phyloP scores from a whole-genome alignment of 2,113 vertebrate genomes.

The Alligator sinensis region DNA sequence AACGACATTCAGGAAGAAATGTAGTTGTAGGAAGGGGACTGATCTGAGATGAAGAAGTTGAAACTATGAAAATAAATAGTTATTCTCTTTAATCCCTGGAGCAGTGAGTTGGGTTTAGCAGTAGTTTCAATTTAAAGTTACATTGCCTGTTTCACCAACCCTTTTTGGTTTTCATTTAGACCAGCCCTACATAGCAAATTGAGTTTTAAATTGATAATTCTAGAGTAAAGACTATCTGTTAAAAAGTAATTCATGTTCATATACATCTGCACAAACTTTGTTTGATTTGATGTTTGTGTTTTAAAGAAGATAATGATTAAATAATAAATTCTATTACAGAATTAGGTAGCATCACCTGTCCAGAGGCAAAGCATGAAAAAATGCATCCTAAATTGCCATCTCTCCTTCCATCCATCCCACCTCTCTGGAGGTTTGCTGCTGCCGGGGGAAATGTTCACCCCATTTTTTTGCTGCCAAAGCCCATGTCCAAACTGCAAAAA shows the following conservation, averaged over 20 bases:
- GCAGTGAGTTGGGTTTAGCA: background rate
- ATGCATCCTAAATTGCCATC: too few relatives aligned
- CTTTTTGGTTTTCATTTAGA: background rate
- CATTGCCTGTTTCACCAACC: background rate
- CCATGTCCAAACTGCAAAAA: too few relatives aligned
- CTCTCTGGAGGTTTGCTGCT: too few relatives aligned
- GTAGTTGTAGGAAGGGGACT: accelerated
- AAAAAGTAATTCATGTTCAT: slow-evolving; percentile 63
- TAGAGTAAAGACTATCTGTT: background rate
- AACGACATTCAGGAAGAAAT: background rate
- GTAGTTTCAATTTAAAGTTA: slow-evolving; percentile 31
- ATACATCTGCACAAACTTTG: slow-evolving; percentile 41
- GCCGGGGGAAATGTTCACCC: too few relatives aligned
- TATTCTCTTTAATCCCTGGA: background rate
- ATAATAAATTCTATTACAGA: slow-evolving; percentile 64
- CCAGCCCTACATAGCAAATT: slow-evolving; percentile 39
- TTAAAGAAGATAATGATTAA: slow-evolving; percentile 43
- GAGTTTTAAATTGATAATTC: slow-evolving; percentile 48
- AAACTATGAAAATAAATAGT: background rate
- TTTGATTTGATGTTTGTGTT: slow-evolving; percentile 50
- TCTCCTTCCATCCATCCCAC: too few relatives aligned
- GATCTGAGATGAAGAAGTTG: background rate
- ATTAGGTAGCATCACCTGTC: slow-evolving; percentile 24
- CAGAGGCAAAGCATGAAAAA: too few relatives aligned
- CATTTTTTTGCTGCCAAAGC: too few relatives aligned